Evolutionary conservation across 2,888 invertebrate genomes (phyloP), one percentile per base, ranked within the genome.

Genomic region (Ariolimax columbianus): DNA sequence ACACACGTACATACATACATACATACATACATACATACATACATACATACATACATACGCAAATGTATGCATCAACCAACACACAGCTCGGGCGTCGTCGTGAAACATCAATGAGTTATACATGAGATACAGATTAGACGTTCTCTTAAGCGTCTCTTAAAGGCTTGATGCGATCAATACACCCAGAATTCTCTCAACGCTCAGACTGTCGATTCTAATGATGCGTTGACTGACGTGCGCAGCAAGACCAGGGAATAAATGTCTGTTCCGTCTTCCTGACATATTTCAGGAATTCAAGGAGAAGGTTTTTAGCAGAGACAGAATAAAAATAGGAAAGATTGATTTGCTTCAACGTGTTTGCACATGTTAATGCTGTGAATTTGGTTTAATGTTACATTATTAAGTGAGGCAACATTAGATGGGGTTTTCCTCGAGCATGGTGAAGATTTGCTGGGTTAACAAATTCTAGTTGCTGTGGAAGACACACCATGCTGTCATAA

Each of bases 151-250:
- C 26, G n/a, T 47, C 73, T 43, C 26, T 43, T 73, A 30, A 43
- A n/a, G 47, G 14, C 43, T 43, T 7, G 73, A 43, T 47, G 3
- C 26, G 73, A 73, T 73, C 73, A n/a, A 73, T 73, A 30, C 30
- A 11, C 26, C 14, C n/a, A 43, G n/a, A 73, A 73, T 73, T 43
- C 36, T 14, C 43, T 43, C 73, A 43, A 23, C 11, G 26, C 36
- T 7, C 43, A n/a, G 30, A 14, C 73, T 73, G 73, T 73, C 73
- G 43, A 73, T 73, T 73, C 43, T 73, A 47, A 43, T 43, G 73
- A 30, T 47, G 30, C 11, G 11, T 73, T 43, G 73, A 73, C 4
- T 3, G 43, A 73, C 43, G 7, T 17, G 11, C 43, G 43, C 43
- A n/a, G 19, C 73, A 43, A 11, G 43, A 43, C 4, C 47, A n/a